Percentiles rank a stretch among this genome's conserved stretches.
phyloP scores from a whole-genome alignment of 2,888 invertebrate genomes.

The Malachius bipustulatus region DNA sequence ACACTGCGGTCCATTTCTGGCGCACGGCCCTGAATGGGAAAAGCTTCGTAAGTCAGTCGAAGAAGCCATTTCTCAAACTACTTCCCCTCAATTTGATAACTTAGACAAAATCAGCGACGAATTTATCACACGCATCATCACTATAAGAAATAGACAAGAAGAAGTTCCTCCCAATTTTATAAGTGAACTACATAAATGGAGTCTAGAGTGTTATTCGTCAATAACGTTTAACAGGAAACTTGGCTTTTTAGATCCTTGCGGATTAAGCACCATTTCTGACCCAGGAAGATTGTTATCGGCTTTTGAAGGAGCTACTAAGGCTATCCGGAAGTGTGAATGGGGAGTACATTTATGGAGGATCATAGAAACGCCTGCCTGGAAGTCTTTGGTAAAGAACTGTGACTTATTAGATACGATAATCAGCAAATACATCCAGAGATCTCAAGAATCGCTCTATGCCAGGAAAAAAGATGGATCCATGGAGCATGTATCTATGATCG shows the following conservation, averaged over 20 bases:
- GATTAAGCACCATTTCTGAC: constrained; percentile 43
- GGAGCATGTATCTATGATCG: constrained; percentile 36
- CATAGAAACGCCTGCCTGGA: constrained; percentile 48
- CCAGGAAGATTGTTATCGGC: constrained; percentile 47
- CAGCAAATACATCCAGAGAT: constrained; percentile 45
- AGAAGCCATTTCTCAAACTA: constrained; percentile 36
- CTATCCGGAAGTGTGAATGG: constrained; percentile 49
- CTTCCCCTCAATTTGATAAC: constrained; percentile 34
- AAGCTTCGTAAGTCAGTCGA: constrained; percentile 42
- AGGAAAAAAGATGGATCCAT: constrained; percentile 21
- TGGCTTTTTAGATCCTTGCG: constrained; percentile 45
- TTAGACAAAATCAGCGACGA: constrained; percentile 36
- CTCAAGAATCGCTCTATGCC: constrained; percentile 30
- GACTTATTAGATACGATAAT: constrained; percentile 50
- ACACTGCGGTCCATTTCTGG: constrained; percentile 45
- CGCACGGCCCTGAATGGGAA: constrained; percentile 51
- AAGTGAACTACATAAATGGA: constrained; percentile 54
- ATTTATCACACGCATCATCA: constrained; percentile 39
- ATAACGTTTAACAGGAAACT: constrained; percentile 48
- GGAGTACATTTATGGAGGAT: constrained; percentile 56
- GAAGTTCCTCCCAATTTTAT: constrained; percentile 47
- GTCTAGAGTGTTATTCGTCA: constrained; percentile 50
- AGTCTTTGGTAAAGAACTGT: constrained; percentile 45
- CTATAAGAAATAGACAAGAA: constrained; percentile 48
- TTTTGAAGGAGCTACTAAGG: constrained; percentile 44